Base-by-base conservation (phyloP, 2,888 invertebrate species). In the Lymantria dispar region DNA sequence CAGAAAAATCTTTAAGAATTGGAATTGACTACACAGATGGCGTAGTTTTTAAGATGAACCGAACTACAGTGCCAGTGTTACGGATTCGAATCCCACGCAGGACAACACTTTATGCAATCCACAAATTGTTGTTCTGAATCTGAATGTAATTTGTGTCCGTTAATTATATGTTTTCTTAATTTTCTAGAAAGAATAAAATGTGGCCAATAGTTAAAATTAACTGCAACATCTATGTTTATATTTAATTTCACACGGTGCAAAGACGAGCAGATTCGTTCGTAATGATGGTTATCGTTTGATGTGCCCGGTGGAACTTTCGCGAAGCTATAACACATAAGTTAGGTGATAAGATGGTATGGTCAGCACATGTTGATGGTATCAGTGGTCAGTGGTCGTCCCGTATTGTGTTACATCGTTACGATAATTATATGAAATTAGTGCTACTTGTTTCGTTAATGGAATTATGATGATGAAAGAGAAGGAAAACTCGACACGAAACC, bases 211-310 rank as follows among this genome's bases (percentile, higher is more conserved):
- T 7, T 1, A 8, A 47, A 45, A 48, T 40, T 13, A 30, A 3
- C 56, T n/a, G 22, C 44, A 22, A 38, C 49, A 42, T 56, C 58
- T 62, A 62, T 62, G 40, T 40, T 45, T 59, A 43, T 50, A 43
- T 54, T 62, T 51, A 59, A 64, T 41, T 53, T 62, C 54, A 58
- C 59, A 60, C 60, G 11, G 52, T 47, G 12, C 52, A 52, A 42
- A 59, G 61, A 62, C 51, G 58, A 62, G 57, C 56, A 56, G 56
- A 70, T 67, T 68, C 61, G 65, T 54, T 62, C 63, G 62, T 58
- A 68, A 58, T 52, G 68, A 70, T 70, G 29, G 7, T 43, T 53
- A 67, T 65, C 68, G 46, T 45, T 33, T 40, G 50, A 64, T 43
- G 48, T 56, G 55, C 54, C 56, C 45, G 52, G 52, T 14, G 57